These are phyloP conservation scores for Ecliptopera silaceata DNA, from an alignment of 2,888 invertebrate genomes.

Conservation along the genomic window DNA sequence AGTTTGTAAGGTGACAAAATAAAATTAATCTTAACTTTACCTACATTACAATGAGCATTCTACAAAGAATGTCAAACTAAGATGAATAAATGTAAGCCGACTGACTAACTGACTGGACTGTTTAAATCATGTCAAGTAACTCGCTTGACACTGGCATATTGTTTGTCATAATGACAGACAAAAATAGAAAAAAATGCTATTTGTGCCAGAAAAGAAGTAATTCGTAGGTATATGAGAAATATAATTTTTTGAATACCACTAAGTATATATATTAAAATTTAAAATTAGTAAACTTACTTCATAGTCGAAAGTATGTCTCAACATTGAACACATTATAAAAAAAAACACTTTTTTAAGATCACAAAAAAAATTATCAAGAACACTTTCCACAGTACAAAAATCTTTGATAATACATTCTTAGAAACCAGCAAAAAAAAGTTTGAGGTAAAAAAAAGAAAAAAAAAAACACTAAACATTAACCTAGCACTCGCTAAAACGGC, in stretches of 20 bases:
- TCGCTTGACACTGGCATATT: no score
- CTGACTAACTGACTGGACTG: no score
- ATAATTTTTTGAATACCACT: no score
- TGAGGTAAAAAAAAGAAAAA: neutral
- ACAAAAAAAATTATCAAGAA: neutral
- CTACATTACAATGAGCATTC: neutral
- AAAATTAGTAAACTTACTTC: slow-evolving; percentile 4
- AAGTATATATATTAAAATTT: no score
- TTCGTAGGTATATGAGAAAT: no score
- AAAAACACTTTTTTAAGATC: no score
- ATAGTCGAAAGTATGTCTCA: neutral
- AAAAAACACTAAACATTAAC: neutral
- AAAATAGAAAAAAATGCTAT: no score
- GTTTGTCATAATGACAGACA: no score
- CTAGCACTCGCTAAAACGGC: slow-evolving; percentile 11
- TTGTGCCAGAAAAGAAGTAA: no score
- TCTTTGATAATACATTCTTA: neutral
- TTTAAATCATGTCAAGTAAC: no score
- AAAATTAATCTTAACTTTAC: neutral
- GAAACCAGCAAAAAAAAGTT: neutral
- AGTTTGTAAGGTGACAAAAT: neutral
- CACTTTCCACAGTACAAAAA: neutral
- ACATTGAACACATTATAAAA: slow-evolving; percentile 1
- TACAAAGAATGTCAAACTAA: no score
- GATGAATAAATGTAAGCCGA: no score